Percentiles rank a stretch among this genome's conserved stretches.
phyloP scores from a whole-genome alignment of 2,113 vertebrate genomes.

The Myotis yumanensis region DNA sequence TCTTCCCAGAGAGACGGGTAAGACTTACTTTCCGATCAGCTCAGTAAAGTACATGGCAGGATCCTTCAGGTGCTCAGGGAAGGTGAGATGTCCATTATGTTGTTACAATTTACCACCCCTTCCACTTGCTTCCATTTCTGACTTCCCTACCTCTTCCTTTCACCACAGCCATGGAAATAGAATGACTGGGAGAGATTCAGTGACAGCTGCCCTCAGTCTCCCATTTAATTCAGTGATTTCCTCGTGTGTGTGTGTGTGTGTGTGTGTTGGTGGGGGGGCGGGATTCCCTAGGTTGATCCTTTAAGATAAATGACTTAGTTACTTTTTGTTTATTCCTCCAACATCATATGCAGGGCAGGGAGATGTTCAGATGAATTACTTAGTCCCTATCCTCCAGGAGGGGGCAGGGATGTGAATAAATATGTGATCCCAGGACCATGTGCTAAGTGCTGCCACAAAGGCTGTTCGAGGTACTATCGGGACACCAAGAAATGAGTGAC shows the following conservation, averaged over 20 bases:
- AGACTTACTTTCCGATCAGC: background rate
- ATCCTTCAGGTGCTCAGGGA: background rate
- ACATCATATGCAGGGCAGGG: background rate
- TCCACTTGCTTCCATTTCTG: background rate
- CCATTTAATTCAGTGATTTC: background rate
- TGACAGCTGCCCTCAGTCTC: background rate
- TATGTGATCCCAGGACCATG: background rate
- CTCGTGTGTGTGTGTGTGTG: background rate
- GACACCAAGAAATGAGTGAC: background rate
- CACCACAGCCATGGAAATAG: background rate
- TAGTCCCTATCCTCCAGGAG: background rate
- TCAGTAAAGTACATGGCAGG: background rate
- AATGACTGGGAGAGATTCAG: background rate
- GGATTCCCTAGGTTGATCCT: background rate
- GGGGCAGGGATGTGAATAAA: background rate
- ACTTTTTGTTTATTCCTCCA: background rate
- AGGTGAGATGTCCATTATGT: background rate
- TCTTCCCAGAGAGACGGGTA: background rate
- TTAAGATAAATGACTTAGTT: background rate
- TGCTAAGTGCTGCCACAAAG: background rate
- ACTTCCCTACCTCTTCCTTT: background rate
- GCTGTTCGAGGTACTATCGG: background rate
- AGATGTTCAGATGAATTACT: background rate
- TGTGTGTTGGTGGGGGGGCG: too few species aligned
- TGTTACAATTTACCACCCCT: background rate